These are phyloP conservation scores for Nicator chloris DNA, from an alignment of 2,113 vertebrate genomes.

Conservation along the genomic window DNA sequence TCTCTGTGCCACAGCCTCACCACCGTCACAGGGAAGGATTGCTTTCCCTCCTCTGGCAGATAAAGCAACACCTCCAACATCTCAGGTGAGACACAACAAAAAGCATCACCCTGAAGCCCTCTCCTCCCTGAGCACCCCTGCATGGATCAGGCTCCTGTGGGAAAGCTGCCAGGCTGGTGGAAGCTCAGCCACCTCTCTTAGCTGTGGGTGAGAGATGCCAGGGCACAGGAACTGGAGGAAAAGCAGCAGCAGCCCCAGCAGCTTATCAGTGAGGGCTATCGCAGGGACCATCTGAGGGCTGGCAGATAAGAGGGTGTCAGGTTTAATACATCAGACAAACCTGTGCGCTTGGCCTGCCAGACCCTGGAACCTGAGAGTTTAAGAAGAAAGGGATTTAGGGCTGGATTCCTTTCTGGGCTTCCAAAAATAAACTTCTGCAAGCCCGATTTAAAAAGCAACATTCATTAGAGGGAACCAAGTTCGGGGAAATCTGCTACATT, in stretches of 20 bases:
- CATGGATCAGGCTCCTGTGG: fast-evolving
- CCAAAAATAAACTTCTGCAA: constrained; percentile 67
- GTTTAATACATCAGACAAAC: constrained; percentile 44
- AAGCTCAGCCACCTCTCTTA: background rate
- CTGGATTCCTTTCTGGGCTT: constrained; percentile 62
- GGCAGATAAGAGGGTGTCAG: constrained; percentile 40
- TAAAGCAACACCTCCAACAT: background rate
- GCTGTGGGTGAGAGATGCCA: fast-evolving
- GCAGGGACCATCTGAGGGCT: constrained; percentile 34
- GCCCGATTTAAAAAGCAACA: background rate
- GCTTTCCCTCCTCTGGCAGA: background rate
- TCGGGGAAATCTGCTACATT: background rate
- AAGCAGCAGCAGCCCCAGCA: background rate
- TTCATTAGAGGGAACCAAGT: background rate
- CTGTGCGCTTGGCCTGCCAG: background rate
- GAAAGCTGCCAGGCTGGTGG: background rate
- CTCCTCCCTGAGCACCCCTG: background rate
- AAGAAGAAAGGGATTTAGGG: constrained; percentile 57
- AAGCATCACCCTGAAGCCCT: fast-evolving
- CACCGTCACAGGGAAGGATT: background rate
- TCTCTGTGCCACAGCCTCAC: background rate
- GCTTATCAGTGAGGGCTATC: constrained; percentile 61
- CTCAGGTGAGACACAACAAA: background rate
- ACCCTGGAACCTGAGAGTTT: constrained; percentile 61
- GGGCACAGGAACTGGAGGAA: background rate